Base-by-base conservation (phyloP, 2,113 vertebrate genomes). In the Gambusia holbrooki region DNA sequence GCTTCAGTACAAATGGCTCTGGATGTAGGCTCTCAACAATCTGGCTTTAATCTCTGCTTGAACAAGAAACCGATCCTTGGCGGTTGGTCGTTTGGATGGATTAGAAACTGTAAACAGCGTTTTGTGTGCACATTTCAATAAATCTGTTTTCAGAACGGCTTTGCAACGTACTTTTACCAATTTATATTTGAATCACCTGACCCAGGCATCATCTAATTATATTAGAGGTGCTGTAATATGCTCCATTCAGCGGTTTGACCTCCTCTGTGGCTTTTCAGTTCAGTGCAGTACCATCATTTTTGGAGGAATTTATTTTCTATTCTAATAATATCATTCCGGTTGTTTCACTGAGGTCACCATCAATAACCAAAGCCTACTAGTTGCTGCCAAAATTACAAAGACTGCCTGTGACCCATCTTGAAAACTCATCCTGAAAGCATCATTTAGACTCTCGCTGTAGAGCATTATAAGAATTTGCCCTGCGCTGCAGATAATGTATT, bases 401-500 rank as follows among this genome's bases (percentile, higher is more conserved):
- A 75, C 67, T 14, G 60, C 76, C 81, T 37, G 69, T 69, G 69
- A 88, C 81, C 62, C 54, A 60, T 83, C 75, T 70, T 5, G 22
- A 73, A 27, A 84, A 48, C 25, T 0, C 66, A 65, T 66, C 25
- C 77, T 66, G 37, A 73, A 71, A 81, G 74, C 77, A 66, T 84
- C 74, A 80, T 84, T 58, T 87, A 86, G 84, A 88, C 62, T 32
- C 72, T 82, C 71, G 62, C 66, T 54, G 35, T 76, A 33, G 74
- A 79, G 73, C 72, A 87, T 88, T 86, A 80, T 62, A 80, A 87
- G 82, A 86, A 66, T 78, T 68, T 80, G 83, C 75, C 81, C 86
- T 65, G 75, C 82, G 88, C 35, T 63, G 74, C 66, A 68, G 60
- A 87, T 81, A 4, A 84, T 90, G 84, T 88, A 85, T 90, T 90